Conservation (phyloP, 1,140 invertebrate genomes). For the Aphis craccivora region DNA sequence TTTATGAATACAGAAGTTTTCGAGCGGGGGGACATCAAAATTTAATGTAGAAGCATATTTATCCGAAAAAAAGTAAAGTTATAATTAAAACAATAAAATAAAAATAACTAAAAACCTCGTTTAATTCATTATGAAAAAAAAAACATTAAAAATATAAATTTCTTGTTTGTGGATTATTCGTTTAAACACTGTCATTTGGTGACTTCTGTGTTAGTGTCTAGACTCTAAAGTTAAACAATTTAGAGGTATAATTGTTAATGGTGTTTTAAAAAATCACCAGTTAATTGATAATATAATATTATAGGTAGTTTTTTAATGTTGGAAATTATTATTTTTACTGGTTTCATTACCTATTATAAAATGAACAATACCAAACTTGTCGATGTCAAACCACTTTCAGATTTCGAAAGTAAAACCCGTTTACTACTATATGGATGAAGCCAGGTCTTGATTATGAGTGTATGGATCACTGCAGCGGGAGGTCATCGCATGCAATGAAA, state of each 20-base stretch:
- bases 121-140: no score
- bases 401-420: constrained; percentile 43
- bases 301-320: not conserved
- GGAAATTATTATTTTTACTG: not conserved
- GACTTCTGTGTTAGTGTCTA: no score
- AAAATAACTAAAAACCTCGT: no score
- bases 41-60: no score
- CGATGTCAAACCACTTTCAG: constrained; percentile 29
- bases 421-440: not conserved
- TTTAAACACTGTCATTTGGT: no score
- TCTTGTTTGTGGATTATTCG: no score
- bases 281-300: not conserved
- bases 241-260: not conserved
- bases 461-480: not conserved
- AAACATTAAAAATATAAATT: no score
- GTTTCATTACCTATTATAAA: not conserved
- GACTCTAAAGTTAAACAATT: no score
- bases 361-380: constrained; percentile 38
- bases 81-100: no score
- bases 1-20: no score
- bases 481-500: constrained; percentile 36
- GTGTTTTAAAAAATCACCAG: not conserved
- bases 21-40: no score
- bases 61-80: no score
- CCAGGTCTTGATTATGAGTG: not conserved